phyloP scores from a whole-genome alignment of 2,113 vertebrate species.

The Chelonoidis abingdonii region DNA sequence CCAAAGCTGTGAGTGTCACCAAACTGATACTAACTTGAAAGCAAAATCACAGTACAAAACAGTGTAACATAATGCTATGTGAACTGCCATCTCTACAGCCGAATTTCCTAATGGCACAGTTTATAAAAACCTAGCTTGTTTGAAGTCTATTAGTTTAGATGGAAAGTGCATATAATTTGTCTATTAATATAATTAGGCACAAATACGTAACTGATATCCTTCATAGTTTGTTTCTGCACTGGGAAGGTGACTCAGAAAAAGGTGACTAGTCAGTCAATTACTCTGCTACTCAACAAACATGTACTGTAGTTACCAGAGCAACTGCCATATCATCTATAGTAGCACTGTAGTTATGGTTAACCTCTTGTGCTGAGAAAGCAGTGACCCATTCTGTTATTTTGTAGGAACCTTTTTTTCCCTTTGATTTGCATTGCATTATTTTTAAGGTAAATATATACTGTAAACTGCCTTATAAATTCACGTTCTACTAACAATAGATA shows the following conservation, averaged over 20 bases:
- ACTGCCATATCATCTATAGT: not conserved
- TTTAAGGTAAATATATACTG: not conserved
- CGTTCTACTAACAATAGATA: conserved; percentile 5
- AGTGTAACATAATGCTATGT: conserved; percentile 37
- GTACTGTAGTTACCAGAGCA: conserved; percentile 30
- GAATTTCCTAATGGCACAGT: conserved; percentile 48
- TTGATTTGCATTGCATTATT: conserved; percentile 1
- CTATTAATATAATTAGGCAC: conserved; percentile 60
- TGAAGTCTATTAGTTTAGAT: conserved; percentile 40
- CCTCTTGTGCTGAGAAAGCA: not conserved
- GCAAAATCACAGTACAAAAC: conserved; percentile 29
- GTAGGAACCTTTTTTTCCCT: conserved; percentile 34
- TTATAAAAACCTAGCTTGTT: conserved; percentile 62
- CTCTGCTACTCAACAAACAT: not conserved
- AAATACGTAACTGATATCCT: conserved; percentile 35
- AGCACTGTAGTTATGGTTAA: not conserved
- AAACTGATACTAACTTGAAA: conserved; percentile 60
- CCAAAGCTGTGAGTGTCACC: conserved; percentile 36
- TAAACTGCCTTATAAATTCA: not conserved
- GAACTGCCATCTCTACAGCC: conserved; percentile 49
- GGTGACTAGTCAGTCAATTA: not conserved
- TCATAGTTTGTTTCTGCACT: conserved; percentile 38
- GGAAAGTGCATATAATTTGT: conserved; percentile 60
- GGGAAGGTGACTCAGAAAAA: not conserved
- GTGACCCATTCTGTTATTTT: conserved; percentile 9